Percentiles rank a stretch among this genome's conserved stretches.
phyloP scores from a whole-genome alignment of 2,113 vertebrate genomes.

The Nansenia antarctica region DNA sequence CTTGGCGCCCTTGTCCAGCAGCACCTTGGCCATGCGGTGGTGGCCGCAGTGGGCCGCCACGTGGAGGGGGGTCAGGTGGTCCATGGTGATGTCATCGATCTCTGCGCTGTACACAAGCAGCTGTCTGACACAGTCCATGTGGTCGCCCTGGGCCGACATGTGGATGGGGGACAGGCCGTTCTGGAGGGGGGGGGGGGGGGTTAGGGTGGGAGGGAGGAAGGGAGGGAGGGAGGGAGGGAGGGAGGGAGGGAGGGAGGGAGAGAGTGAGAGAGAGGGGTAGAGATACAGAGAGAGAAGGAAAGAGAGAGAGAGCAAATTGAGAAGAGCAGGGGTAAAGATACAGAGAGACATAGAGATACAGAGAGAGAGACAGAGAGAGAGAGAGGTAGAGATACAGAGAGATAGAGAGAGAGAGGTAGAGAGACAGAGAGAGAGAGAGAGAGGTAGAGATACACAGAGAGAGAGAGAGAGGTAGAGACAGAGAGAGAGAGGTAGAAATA shows the following conservation, averaged over 20 bases:
- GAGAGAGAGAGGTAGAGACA: too few species aligned
- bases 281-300: not conserved
- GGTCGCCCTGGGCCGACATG: slow-evolving; percentile 98
- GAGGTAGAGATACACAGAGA: too few species aligned
- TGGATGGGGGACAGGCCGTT: slow-evolving; percentile 97
- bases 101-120: slow-evolving; percentile 91
- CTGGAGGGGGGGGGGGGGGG: slow-evolving; percentile 55
- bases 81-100: slow-evolving; percentile 95
- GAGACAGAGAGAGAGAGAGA: too few species aligned
- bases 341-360: too few species aligned
- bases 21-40: slow-evolving; percentile 92
- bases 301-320: too few species aligned
- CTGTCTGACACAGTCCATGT: slow-evolving; percentile 93
- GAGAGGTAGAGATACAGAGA: too few species aligned
- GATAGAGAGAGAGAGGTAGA: too few species aligned
- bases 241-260: too few species aligned
- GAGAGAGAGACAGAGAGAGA: too few species aligned
- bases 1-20: slow-evolving; percentile 96
- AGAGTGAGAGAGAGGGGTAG: too few species aligned
- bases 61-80: slow-evolving; percentile 94
- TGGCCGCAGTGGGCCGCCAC: slow-evolving; percentile 97
- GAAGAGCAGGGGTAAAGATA: too few species aligned
- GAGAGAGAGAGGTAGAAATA: too few species aligned
- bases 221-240: not conserved
- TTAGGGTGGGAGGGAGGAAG: not conserved